Evolutionary conservation across 2,797 vertebrate species (phyloP).

Genomic region (Brotula barbata): DNA sequence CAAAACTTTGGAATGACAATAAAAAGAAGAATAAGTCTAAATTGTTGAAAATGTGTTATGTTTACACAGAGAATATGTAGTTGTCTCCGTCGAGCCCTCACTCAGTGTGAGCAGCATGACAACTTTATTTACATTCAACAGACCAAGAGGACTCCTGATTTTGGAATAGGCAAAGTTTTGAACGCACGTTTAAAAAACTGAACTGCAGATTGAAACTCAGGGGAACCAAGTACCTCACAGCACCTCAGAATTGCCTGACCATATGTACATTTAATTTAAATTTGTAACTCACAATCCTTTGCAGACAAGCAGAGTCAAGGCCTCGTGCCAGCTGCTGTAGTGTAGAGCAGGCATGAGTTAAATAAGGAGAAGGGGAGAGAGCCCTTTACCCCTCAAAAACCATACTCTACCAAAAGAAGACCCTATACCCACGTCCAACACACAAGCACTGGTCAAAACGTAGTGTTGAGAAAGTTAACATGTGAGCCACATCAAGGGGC

Average conservation of each 20-base stretch:
- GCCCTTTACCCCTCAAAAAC: conserved; percentile 57
- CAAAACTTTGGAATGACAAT: conserved; percentile 18
- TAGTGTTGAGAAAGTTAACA: conserved; percentile 47
- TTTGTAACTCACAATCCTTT: conserved; percentile 43
- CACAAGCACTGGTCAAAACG: conserved; percentile 48
- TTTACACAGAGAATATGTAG: conserved; percentile 30
- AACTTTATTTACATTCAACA: conserved; percentile 75
- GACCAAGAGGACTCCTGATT: conserved; percentile 50
- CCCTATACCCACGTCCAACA: conserved; percentile 47
- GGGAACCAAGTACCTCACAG: conserved; percentile 48
- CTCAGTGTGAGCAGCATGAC: conserved; percentile 57
- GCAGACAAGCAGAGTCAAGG: conserved; percentile 43
- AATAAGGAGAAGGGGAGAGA: conserved; percentile 50
- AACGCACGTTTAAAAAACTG: conserved; percentile 1
- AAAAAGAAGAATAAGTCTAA: conserved; percentile 44
- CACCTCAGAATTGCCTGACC: conserved; percentile 49
- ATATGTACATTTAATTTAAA: conserved; percentile 27
- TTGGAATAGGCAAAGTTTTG: conserved; percentile 20
- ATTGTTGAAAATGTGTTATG: conserved; percentile 41
- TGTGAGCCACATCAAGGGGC: conserved; percentile 2
- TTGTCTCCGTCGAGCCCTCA: conserved; percentile 47
- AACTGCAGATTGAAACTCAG: conserved; percentile 37
- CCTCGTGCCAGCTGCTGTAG: conserved; percentile 48
- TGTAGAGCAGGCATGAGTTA: conserved; percentile 57
- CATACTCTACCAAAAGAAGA: conserved; percentile 45